These are phyloP conservation scores for Hypocryptadius cinnamomeus DNA, from an alignment of 2,113 vertebrate species.

Conservation along the genomic window DNA sequence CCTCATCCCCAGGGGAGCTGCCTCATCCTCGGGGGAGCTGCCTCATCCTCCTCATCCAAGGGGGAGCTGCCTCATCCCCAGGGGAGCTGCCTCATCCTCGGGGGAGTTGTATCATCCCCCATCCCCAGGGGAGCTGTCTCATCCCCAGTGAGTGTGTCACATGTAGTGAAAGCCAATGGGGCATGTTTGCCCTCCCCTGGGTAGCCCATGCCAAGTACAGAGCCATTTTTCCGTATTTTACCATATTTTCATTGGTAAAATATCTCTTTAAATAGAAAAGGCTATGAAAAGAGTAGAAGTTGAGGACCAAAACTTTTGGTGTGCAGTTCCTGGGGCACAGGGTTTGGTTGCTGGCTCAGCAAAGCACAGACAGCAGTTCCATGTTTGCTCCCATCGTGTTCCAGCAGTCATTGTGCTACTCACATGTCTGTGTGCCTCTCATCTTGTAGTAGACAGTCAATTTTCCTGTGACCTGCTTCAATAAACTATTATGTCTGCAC, in stretches of 20 bases:
- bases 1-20: fast-evolving
- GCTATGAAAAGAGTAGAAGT: background rate
- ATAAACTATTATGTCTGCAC: background rate
- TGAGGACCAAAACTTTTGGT: background rate
- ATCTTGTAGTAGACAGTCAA: background rate
- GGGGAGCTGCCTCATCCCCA: background rate
- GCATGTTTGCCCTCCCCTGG: background rate
- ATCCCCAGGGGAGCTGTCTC: background rate
- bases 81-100: background rate
- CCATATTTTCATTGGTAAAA: background rate
- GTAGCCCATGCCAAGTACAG: background rate
- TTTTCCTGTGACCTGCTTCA: background rate
- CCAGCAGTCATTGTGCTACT: background rate
- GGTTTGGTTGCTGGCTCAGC: background rate
- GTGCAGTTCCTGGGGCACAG: background rate
- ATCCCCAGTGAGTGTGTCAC: background rate
- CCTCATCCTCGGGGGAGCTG: background rate
- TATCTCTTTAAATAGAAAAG: background rate
- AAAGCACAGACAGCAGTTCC: background rate
- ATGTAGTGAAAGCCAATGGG: fast-evolving
- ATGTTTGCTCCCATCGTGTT: background rate
- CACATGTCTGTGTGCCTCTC: background rate
- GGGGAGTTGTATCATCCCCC: fast-evolving
- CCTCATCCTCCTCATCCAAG: background rate
- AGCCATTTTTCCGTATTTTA: background rate